phyloP scores from a whole-genome alignment of 2,113 vertebrate species.

The Turnix velox region DNA sequence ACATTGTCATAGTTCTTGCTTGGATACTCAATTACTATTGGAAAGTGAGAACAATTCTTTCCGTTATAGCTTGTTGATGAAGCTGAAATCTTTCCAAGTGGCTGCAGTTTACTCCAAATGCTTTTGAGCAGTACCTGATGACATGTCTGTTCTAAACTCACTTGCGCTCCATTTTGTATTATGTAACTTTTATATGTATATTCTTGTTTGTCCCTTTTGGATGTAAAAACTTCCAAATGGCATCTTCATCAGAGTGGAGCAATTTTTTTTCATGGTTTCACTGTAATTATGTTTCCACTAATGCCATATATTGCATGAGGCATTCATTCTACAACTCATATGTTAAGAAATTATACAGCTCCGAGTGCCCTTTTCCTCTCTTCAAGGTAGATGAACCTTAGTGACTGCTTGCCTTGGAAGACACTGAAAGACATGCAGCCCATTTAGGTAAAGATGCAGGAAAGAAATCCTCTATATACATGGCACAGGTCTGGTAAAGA shows the following conservation, averaged over 20 bases:
- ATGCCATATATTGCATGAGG: neutral
- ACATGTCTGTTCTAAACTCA: neutral
- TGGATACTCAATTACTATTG: neutral
- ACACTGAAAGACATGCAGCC: neutral
- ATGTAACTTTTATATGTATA: neutral
- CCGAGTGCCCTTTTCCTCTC: neutral
- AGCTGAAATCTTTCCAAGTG: neutral
- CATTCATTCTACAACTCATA: neutral
- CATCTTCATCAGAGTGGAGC: neutral
- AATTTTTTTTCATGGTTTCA: neutral
- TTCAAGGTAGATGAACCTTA: neutral
- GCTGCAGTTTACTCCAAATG: neutral
- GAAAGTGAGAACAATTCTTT: conserved; percentile 2
- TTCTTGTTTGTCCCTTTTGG: conserved; percentile 4
- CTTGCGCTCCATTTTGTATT: neutral
- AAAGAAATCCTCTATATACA: neutral
- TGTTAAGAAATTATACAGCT: neutral
- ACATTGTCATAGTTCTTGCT: neutral
- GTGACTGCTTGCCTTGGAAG: neutral
- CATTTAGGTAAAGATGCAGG: neutral
- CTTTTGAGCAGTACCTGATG: neutral
- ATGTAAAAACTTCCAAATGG: neutral
- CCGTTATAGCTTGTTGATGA: neutral
- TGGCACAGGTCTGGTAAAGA: neutral
- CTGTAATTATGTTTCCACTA: neutral